Evolutionary conservation across 1,140 invertebrate genomes (phyloP), one percentile per base, ranked within the genome.

Genomic region (Cataglyphis hispanica): DNA sequence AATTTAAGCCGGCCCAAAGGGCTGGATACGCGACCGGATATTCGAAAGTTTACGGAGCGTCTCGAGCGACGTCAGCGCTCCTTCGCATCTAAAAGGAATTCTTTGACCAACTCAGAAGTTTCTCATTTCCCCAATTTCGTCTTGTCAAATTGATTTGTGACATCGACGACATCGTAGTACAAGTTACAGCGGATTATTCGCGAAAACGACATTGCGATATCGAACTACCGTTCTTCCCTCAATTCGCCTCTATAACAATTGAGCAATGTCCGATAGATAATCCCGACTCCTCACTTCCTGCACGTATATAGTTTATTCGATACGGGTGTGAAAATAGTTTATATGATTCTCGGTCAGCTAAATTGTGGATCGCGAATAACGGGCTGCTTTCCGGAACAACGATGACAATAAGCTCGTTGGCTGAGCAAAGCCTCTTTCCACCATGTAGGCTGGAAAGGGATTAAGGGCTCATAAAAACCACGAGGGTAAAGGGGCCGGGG

Each of bases 361-460:
- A 86, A 81, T 81, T 56, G 84, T 72, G 66, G 77, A 69, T 86
- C 43, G 66, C 76, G 27, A 83, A 86, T 86, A 86, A 86, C 77
- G 40, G 43, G 81, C 70, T 78, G 74, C 61, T 66, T 64, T 85
- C 46, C 37, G 76, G 84, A 81, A 81, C 66, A 83, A 72, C 76
- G 64, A 86, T 11, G 84, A 70, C 40, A 50, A 78, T 22, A 61
- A 80, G 84, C n/a, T 50, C 76, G 25, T 74, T 34, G 31, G 56
- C 66, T 75, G 25, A 31, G 84, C 66, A 83, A 86, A 86, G 76
- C 77, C 84, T 31, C 77, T 72, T 86, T 50, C 40, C 64, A 66
- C 53, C 43, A 40, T 81, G 66, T 72, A 72, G 56, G 43, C 19
- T 61, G 46, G 64, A 70, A 80, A 72, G 66, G 56, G 64, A 81